Conservation (phyloP, 2,797 vertebrate genomes). For the Philypnodon macrostomus region DNA sequence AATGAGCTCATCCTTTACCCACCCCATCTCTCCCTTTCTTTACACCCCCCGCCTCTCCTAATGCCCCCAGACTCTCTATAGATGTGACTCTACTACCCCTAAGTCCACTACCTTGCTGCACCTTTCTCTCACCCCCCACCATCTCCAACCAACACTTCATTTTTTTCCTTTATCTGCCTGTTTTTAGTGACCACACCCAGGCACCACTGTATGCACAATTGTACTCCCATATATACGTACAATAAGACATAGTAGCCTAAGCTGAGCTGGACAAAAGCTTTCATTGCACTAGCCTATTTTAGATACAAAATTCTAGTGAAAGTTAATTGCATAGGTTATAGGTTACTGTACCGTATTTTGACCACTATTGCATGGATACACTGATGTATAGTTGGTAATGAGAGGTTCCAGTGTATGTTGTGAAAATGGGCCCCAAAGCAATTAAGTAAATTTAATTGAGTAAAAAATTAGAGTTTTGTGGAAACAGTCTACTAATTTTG, state of each 20-base stretch:
- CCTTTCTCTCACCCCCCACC: conserved; percentile 1
- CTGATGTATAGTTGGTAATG: too few species aligned
- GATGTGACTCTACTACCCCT: conserved; percentile 39
- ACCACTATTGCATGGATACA: too few species aligned
- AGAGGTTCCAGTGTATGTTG: too few species aligned
- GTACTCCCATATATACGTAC: conserved; percentile 4
- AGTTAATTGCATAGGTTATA: too few species aligned
- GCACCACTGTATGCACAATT: conserved; percentile 26
- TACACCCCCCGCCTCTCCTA: conserved; percentile 5
- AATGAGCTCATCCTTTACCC: conserved; percentile 90
- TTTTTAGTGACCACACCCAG: conserved; percentile 66
- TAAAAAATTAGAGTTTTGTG: too few species aligned
- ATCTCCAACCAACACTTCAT: conserved; percentile 11
- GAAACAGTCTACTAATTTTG: too few species aligned
- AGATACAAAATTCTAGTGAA: too few species aligned
- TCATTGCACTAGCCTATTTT: too few species aligned
- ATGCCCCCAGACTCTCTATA: conserved; percentile 9
- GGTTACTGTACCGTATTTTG: too few species aligned
- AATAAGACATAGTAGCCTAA: neutral
- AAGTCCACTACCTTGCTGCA: conserved; percentile 32
- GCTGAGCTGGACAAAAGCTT: too few species aligned
- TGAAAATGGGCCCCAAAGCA: too few species aligned
- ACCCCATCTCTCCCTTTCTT: conserved; percentile 13
- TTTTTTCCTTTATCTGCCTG: conserved; percentile 35
- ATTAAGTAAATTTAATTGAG: too few species aligned